Percentiles rank a stretch among this genome's conserved stretches.
phyloP scores from a whole-genome alignment of 2,888 invertebrate species.

The Girardia tigrina region DNA sequence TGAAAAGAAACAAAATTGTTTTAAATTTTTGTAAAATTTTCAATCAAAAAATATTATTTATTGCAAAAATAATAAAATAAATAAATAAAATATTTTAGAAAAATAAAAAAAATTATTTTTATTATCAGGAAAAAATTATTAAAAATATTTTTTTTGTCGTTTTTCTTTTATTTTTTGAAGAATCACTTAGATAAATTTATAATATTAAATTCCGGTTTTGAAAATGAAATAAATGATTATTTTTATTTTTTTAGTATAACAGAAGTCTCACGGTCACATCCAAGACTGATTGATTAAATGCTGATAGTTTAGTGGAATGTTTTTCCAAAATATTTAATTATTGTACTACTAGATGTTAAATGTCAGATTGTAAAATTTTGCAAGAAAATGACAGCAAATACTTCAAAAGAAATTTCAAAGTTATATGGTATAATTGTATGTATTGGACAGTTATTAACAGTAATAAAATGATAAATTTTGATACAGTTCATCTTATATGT shows the following conservation, averaged over 20 bases:
- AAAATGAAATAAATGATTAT: no score
- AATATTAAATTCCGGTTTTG: no score
- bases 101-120: no score
- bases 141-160: no score
- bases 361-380: slow-evolving; percentile 13
- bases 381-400: not conserved
- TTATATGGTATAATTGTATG: slow-evolving; percentile 1
- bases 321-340: slow-evolving; percentile 23
- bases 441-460: slow-evolving; percentile 23
- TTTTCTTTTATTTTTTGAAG: no score
- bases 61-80: no score
- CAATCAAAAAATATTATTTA: no score
- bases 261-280: not conserved
- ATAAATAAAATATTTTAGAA: no score
- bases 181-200: no score
- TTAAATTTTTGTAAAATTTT: no score
- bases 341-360: slow-evolving; percentile 17
- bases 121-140: no score
- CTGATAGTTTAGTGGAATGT: slow-evolving; percentile 20
- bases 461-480: slow-evolving; percentile 20
- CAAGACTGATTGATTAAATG: slow-evolving; percentile 20
- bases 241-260: not conserved
- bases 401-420: slow-evolving; percentile 23
- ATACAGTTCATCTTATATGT: slow-evolving; percentile 23
- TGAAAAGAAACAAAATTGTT: no score